Evolutionary conservation across 1,140 invertebrate genomes (phyloP).

Genomic region (Diabrotica virgifera): DNA sequence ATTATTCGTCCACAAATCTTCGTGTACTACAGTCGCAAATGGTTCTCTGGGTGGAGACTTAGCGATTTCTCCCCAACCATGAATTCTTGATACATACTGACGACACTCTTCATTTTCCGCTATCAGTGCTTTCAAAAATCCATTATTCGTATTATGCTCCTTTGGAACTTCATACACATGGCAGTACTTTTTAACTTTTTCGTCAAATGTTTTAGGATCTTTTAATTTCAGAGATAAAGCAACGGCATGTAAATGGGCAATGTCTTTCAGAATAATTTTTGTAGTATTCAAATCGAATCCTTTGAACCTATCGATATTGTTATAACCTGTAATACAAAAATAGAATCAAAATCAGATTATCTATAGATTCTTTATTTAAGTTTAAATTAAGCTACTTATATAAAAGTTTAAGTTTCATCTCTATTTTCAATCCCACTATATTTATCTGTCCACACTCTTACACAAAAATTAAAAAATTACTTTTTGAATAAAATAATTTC

Average conservation of each 20-base stretch:
- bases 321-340: conserved; percentile 41
- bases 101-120: conserved; percentile 38
- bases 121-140: conserved; percentile 31
- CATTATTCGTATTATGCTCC: background rate
- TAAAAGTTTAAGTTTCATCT: too few species aligned
- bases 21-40: conserved; percentile 54
- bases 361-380: too few species aligned
- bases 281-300: conserved; percentile 51
- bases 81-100: conserved; percentile 1
- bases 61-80: background rate
- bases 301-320: conserved; percentile 45
- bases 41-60: conserved; percentile 36
- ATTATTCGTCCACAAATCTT: conserved; percentile 63
- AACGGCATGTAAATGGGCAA: conserved; percentile 55
- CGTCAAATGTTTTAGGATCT: conserved; percentile 49
- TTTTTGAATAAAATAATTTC: too few species aligned
- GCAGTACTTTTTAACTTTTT: conserved; percentile 40
- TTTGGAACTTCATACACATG: background rate
- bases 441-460: too few species aligned
- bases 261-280: conserved; percentile 43
- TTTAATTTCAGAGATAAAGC: conserved; percentile 51
- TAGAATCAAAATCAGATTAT: too few species aligned
- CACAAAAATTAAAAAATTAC: too few species aligned
- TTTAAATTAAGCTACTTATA: too few species aligned
- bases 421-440: too few species aligned